These are phyloP conservation scores for Tortrix viridana DNA, from an alignment of 2,888 invertebrate genomes.

Conservation along the genomic window DNA sequence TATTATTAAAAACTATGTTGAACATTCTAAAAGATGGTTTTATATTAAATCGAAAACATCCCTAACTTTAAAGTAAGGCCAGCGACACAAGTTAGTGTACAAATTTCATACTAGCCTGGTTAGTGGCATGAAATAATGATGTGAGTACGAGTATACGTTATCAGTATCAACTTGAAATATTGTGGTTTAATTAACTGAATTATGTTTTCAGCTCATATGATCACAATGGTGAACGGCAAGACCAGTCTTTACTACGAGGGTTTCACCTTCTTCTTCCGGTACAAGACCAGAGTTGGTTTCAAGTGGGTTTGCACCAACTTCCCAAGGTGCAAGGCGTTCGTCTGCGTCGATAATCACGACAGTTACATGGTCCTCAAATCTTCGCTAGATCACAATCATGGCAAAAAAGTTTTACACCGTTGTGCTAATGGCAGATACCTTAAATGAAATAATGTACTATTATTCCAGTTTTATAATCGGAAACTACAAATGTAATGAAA, in stretches of 20 bases:
- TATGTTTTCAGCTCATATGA: slow-evolving; percentile 19
- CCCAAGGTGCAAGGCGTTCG: slow-evolving; percentile 29
- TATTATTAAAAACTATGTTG: no score
- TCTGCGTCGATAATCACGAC: slow-evolving; percentile 17
- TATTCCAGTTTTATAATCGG: not conserved
- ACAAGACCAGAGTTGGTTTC: slow-evolving; percentile 15
- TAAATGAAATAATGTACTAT: not conserved
- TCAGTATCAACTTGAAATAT: no score
- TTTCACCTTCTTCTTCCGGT: slow-evolving; percentile 29
- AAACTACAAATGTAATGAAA: no score
- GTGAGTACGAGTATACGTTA: no score
- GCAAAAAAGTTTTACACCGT: not conserved
- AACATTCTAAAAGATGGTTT: no score
- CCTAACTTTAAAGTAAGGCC: no score
- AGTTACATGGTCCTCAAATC: slow-evolving; percentile 3
- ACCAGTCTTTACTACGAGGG: slow-evolving; percentile 24
- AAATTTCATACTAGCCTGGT: no score
- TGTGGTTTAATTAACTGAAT: no score
- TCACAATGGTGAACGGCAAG: slow-evolving; percentile 29
- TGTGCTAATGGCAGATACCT: slow-evolving; percentile 25
- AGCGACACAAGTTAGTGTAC: no score
- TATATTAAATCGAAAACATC: no score
- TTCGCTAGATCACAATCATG: slow-evolving; percentile 23
- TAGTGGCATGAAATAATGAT: no score
- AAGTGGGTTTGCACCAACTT: slow-evolving; percentile 35